Conservation (phyloP, 2,113 vertebrate species). For the Catharus bicknelli region DNA sequence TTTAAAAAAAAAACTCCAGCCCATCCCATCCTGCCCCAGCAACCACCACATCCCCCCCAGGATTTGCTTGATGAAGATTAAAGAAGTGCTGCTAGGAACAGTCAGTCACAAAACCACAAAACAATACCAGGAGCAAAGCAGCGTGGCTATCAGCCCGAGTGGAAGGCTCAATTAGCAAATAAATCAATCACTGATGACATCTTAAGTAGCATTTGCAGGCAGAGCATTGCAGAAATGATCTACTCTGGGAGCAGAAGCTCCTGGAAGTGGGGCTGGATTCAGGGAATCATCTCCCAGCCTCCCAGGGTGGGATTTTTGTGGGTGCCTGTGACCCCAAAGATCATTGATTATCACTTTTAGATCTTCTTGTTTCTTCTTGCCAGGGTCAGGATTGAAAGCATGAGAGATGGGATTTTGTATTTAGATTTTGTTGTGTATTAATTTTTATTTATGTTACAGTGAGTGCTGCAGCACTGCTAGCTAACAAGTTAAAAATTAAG, state of each 20-base stretch:
- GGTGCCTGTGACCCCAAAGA: not conserved
- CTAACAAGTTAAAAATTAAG: too few relatives aligned
- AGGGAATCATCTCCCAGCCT: not conserved
- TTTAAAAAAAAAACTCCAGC: not conserved
- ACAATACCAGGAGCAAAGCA: not conserved
- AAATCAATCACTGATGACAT: slow-evolving; percentile 44
- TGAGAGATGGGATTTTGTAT: too few relatives aligned
- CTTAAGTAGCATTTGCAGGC: not conserved
- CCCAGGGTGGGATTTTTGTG: not conserved
- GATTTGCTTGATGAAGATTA: not conserved
- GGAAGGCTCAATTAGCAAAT: slow-evolving; percentile 47
- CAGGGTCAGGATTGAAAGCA: too few relatives aligned
- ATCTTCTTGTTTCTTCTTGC: too few relatives aligned
- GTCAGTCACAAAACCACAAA: not conserved
- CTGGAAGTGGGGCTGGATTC: rapidly evolving
- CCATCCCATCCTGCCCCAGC: not conserved
- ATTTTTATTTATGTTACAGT: too few relatives aligned
- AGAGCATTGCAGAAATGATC: not conserved
- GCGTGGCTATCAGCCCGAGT: not conserved
- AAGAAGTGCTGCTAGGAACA: not conserved
- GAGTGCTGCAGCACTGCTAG: too few relatives aligned
- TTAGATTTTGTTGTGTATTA: too few relatives aligned
- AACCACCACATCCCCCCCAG: not conserved
- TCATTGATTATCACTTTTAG: too few relatives aligned
- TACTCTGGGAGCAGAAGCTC: not conserved